These are phyloP conservation scores for Drosophila yooni DNA, from an alignment of 2,888 invertebrate species.

Conservation along the genomic window DNA sequence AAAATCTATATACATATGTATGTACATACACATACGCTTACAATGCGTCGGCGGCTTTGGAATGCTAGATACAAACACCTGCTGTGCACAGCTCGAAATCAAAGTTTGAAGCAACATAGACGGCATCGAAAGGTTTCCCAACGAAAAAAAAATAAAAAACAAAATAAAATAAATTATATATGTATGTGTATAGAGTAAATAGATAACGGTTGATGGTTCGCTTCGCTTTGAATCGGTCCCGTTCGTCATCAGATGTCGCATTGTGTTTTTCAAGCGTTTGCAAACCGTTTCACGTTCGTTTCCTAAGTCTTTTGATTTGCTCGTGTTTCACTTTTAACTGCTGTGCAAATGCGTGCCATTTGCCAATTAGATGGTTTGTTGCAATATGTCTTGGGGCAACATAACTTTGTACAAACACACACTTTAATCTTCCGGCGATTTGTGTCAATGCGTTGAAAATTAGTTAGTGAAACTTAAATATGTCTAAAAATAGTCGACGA, in stretches of 20 bases:
- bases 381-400: conserved; percentile 17
- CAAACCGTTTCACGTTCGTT: conserved; percentile 65
- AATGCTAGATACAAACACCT: conserved; percentile 66
- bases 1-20: neutral
- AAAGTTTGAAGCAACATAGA: conserved; percentile 42
- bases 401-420: conserved; percentile 1
- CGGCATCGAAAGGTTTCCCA: conserved; percentile 55
- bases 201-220: conserved; percentile 11
- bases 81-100: conserved; percentile 34
- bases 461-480: conserved; percentile 28
- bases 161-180: conserved; percentile 9
- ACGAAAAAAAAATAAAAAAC: conserved; percentile 14
- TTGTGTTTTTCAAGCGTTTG: conserved; percentile 13
- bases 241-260: conserved; percentile 52
- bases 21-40: conserved; percentile 1
- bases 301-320: conserved; percentile 69
- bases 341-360: conserved; percentile 56
- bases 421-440: neutral
- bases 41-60: conserved; percentile 63
- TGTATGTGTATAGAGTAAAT: conserved; percentile 1
- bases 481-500: neutral
- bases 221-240: neutral
- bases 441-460: conserved; percentile 25
- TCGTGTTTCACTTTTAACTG: conserved; percentile 56
- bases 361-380: conserved; percentile 40